A percentile compares a stretch with the other conserved stretches of the same genome.
Conservation (phyloP, 23 tunicate species). For the Diplosoma virens region DNA sequence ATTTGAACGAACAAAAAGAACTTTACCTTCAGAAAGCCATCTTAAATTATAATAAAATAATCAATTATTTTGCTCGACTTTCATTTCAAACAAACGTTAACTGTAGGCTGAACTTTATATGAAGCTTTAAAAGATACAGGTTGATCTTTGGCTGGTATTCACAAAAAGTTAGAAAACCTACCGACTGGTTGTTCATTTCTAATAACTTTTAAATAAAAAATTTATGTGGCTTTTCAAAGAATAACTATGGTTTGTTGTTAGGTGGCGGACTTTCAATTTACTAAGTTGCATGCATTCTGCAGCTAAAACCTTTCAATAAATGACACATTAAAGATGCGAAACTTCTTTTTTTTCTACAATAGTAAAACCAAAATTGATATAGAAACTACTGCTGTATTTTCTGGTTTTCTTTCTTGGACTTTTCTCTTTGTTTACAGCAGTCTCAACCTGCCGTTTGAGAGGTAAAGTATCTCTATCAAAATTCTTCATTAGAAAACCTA, state of each 20-base stretch:
- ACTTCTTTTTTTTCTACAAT: background rate
- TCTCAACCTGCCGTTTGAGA: background rate
- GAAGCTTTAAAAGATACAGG: background rate
- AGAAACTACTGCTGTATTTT: background rate
- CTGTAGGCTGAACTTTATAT: no score
- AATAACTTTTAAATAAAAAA: background rate
- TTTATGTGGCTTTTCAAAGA: background rate
- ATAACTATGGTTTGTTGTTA: background rate
- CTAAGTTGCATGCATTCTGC: background rate
- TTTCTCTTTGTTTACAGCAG: background rate
- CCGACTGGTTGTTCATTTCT: background rate
- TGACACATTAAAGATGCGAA: background rate
- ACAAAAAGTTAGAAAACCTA: background rate
- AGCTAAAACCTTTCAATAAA: background rate
- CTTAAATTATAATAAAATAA: no score
- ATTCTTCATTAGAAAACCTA: background rate
- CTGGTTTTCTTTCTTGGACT: background rate
- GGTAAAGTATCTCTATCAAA: background rate
- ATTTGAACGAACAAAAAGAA: no score
- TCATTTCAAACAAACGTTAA: no score
- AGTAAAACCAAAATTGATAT: background rate
- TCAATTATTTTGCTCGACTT: no score
- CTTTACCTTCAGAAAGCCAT: no score
- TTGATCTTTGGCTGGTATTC: background rate
- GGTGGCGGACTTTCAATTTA: background rate